These are phyloP conservation scores for Odontamblyopus rebecca DNA, from an alignment of 2,797 vertebrate genomes.

Conservation along the genomic window DNA sequence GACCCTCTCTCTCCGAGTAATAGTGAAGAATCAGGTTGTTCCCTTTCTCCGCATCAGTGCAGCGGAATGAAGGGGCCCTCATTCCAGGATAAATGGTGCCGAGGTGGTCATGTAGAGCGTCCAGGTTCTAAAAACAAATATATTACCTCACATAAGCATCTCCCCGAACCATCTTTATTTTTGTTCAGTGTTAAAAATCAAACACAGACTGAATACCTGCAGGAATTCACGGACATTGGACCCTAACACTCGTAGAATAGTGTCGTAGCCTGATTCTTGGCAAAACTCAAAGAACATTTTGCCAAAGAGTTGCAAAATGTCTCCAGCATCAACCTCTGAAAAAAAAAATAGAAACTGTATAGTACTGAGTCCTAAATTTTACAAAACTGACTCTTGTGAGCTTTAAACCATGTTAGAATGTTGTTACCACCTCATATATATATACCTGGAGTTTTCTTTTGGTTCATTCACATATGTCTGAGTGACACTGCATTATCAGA, in stretches of 20 bases:
- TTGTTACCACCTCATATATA: too few relatives aligned
- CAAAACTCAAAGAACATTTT: conserved; percentile 99
- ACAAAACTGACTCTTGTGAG: too few relatives aligned
- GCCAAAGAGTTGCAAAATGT: conserved; percentile 97
- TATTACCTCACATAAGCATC: not conserved
- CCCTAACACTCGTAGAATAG: conserved; percentile 93
- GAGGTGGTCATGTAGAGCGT: conserved; percentile 96
- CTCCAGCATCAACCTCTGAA: conserved; percentile 93
- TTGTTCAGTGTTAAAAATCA: not conserved
- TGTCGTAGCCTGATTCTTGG: conserved; percentile 98
- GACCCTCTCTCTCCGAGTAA: conserved; percentile 97
- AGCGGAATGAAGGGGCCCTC: conserved; percentile 97
- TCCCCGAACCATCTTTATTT: too few relatives aligned
- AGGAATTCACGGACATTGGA: conserved; percentile 98
- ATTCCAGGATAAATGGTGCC: conserved; percentile 98
- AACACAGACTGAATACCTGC: conserved; percentile 80
- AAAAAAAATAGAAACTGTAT: conserved; percentile 32
- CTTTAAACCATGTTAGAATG: too few relatives aligned
- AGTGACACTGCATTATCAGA: too few relatives aligned
- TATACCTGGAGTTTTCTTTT: too few relatives aligned
- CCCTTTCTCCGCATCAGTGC: conserved; percentile 96
- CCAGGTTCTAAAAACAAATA: conserved; percentile 84
- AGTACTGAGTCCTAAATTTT: too few relatives aligned
- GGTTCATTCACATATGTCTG: too few relatives aligned
- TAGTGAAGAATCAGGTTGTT: conserved; percentile 97